phyloP scores from a whole-genome alignment of 2,113 vertebrate species.

The Percopsis transmontana region DNA sequence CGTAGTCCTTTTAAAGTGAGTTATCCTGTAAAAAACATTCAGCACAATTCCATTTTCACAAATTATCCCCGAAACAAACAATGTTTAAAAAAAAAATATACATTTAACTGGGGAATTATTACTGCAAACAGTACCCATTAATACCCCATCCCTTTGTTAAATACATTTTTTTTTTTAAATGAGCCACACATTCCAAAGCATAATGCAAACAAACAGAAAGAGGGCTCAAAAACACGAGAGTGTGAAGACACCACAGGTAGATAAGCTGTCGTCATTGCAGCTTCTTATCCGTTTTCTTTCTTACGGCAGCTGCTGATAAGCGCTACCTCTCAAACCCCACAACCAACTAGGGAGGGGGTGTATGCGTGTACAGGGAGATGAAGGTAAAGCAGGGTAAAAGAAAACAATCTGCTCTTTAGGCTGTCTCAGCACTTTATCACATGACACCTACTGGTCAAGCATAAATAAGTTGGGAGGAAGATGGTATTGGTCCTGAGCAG shows the following conservation, averaged over 20 bases:
- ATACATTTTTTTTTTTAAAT: too few species aligned
- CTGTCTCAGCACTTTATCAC: slow-evolving; percentile 54
- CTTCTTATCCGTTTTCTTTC: slow-evolving; percentile 53
- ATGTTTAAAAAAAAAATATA: too few species aligned
- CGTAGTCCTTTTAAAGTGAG: too few species aligned
- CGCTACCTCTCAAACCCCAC: slow-evolving; percentile 48
- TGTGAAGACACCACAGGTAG: slow-evolving; percentile 17
- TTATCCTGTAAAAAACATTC: too few species aligned
- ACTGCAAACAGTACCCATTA: too few species aligned
- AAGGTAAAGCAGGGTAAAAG: slow-evolving; percentile 27
- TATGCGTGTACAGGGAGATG: slow-evolving; percentile 5
- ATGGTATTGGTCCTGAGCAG: background rate
- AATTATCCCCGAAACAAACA: too few species aligned
- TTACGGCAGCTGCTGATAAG: slow-evolving; percentile 56
- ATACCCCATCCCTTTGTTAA: too few species aligned
- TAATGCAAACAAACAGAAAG: too few species aligned
- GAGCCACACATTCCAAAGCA: too few species aligned
- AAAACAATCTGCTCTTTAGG: slow-evolving; percentile 58
- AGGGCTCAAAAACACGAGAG: background rate
- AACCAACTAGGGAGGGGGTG: slow-evolving; percentile 47
- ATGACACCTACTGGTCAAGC: slow-evolving; percentile 23
- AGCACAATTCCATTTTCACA: too few species aligned
- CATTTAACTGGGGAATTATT: too few species aligned
- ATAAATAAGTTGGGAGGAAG: slow-evolving; percentile 16
- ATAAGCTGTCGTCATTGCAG: slow-evolving; percentile 45